Evolutionary conservation across 2,113 vertebrate species (phyloP), one percentile per base, ranked within the genome.

Genomic region (Garra rufa): DNA sequence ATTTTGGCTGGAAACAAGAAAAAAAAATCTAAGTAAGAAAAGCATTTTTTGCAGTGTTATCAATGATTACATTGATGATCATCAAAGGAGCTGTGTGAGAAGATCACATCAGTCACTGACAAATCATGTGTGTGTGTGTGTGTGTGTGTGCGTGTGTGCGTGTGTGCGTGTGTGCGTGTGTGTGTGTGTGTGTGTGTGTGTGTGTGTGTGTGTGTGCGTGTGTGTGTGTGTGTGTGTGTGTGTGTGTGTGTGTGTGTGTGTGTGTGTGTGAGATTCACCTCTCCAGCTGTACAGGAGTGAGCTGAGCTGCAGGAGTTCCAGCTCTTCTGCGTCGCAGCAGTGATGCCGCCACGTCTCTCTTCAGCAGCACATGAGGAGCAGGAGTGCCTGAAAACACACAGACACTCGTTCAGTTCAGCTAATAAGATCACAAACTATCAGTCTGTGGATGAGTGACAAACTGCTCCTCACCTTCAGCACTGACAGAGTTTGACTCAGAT

Each of bases 301-400:
- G 92, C 6, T 79, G 34, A 75, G 83, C 80, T 14, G 86, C 91
- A 57, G 61, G 43, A 0, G 81, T 28, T 11, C 43, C 88, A 0
- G 87, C 88, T 89, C 94, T 91, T 83, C 89, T 90, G 44, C 76
- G 76, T 34, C 90, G 92, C 87, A 95, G 90, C 59, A 95, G 76
- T 73, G 90, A 88, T 21, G 92, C 79, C 5, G 94, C 93, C 67
- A 94, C 81, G 85, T 93, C 93, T 80, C 94, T 91, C 86, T 94
- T 93, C 90, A 92, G 77, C 3, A 94, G 79, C 86, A 95, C 93
- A 1, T 86, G 81, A 74, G 88, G 1, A 1, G 83, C 92, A 88
- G 88, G 65, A 8, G 59, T n/a, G 10, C 21, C 82, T 80, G 63
- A 17, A 19, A 21, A 13, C 75, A 34, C 14, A 34, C 8, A 38